phyloP scores from a whole-genome alignment of 2,113 vertebrate genomes.

The Aphyosemion australe region DNA sequence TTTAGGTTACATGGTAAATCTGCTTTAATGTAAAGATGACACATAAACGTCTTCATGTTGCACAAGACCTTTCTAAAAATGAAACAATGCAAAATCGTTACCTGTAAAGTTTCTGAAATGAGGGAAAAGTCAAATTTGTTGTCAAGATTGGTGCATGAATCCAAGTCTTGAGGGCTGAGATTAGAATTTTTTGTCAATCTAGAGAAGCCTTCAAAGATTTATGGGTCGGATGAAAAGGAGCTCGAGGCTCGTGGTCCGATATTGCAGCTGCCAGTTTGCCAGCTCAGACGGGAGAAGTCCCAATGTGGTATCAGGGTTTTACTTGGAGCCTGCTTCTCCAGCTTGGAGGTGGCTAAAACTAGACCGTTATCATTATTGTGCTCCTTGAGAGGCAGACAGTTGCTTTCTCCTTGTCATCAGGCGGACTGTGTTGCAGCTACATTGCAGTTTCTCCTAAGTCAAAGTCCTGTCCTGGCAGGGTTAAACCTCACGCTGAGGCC shows the following conservation, averaged over 20 bases:
- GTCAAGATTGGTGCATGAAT: too few species aligned
- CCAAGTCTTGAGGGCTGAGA: conserved; percentile 56
- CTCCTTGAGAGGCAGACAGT: conserved; percentile 49
- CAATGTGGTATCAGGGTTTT: conserved; percentile 55
- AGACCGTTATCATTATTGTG: conserved; percentile 56
- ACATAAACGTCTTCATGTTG: too few species aligned
- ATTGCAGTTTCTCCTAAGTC: conserved; percentile 54
- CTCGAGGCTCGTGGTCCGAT: conserved; percentile 59
- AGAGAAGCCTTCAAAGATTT: conserved; percentile 63
- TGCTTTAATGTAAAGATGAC: too few species aligned
- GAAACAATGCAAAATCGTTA: too few species aligned
- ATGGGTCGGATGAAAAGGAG: conserved; percentile 75
- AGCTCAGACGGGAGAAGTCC: conserved; percentile 45
- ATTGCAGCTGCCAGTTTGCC: conserved; percentile 71
- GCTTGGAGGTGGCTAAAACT: conserved; percentile 65
- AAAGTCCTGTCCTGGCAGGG: conserved; percentile 44
- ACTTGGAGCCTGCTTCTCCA: conserved; percentile 59
- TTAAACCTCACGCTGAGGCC: conserved; percentile 37
- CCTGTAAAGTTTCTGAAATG: too few species aligned
- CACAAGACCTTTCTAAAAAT: too few species aligned
- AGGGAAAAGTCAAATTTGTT: too few species aligned
- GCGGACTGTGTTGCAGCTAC: conserved; percentile 27
- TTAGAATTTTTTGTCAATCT: conserved; percentile 64
- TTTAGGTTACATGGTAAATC: too few species aligned
- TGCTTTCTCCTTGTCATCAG: conserved; percentile 72